A percentile compares a stretch with the other conserved stretches of the same genome.
These are phyloP conservation scores for Tinea semifulvella DNA, from an alignment of 2,888 invertebrate species.

Conservation along the genomic window DNA sequence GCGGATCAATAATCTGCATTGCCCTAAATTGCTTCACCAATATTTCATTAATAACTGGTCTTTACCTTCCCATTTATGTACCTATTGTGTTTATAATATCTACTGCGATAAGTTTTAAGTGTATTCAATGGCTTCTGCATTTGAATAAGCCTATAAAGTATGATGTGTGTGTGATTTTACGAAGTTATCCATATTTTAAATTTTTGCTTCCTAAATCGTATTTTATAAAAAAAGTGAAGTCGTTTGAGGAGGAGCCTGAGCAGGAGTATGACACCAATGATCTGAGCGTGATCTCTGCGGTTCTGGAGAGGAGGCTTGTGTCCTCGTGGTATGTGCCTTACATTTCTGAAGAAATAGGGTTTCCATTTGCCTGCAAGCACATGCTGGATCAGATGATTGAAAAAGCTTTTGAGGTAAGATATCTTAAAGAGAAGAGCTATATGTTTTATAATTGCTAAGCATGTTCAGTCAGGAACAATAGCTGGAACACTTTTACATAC, in stretches of 20 bases:
- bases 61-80: conserved; percentile 53
- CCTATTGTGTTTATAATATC: conserved; percentile 46
- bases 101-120: conserved; percentile 55
- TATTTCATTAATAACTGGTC: conserved; percentile 47
- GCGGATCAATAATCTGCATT: conserved; percentile 37
- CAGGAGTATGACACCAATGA: conserved; percentile 56
- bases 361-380: conserved; percentile 60
- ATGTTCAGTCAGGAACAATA: too few species aligned
- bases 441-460: too few species aligned
- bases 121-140: conserved; percentile 60
- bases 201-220: conserved; percentile 31
- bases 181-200: conserved; percentile 35
- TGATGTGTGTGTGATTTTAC: conserved; percentile 36
- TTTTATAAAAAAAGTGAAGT: conserved; percentile 20
- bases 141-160: conserved; percentile 60
- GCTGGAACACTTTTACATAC: too few species aligned
- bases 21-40: conserved; percentile 44
- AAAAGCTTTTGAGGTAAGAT: conserved; percentile 48
- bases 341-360: conserved; percentile 57
- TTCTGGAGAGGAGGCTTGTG: conserved; percentile 49
- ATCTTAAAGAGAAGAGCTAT: too few species aligned
- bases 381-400: conserved; percentile 59
- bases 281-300: conserved; percentile 53
- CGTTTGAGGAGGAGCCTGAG: conserved; percentile 22
- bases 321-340: conserved; percentile 59